phyloP scores from a whole-genome alignment of 2,797 vertebrate genomes.

The Sternarchorhynchus goeldii region DNA sequence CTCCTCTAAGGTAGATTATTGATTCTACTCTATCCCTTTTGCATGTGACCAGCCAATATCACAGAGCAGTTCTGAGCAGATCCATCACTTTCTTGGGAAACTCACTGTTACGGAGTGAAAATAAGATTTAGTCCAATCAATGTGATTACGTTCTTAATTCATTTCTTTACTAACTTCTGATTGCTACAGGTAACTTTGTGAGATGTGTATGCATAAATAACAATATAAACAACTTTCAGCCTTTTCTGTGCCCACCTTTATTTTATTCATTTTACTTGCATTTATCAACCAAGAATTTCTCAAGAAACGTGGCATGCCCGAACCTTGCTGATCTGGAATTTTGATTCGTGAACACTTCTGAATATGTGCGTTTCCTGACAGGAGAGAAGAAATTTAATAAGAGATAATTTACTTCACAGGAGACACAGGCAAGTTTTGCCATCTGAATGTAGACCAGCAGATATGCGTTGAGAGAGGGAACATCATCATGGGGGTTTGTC shows the following conservation, averaged over 20 bases:
- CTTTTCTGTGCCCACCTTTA: too few relatives aligned
- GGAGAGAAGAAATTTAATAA: not conserved
- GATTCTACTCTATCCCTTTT: not conserved
- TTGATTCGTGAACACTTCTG: not conserved
- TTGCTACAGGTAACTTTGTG: too few relatives aligned
- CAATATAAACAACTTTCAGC: too few relatives aligned
- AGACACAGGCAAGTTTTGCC: not conserved
- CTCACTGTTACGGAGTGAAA: not conserved
- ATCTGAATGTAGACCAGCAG: not conserved
- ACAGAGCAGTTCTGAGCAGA: not conserved
- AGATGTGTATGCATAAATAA: too few relatives aligned
- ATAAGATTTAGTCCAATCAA: not conserved
- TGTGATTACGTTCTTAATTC: too few relatives aligned
- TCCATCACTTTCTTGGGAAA: not conserved
- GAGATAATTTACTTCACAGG: not conserved
- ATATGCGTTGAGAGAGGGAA: constrained; percentile 12
- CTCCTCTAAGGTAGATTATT: constrained; percentile 1
- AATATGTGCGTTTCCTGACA: not conserved
- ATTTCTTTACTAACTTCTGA: too few relatives aligned
- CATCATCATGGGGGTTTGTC: not conserved
- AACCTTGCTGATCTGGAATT: not conserved
- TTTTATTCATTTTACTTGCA: too few relatives aligned
- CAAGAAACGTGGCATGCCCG: not conserved
- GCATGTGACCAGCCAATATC: not conserved
- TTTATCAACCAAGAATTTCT: too few relatives aligned